Percentiles rank a stretch among this genome's conserved stretches.
Evolutionary conservation across 2,797 vertebrate genomes (phyloP).

Genomic region (Cichlasoma orientale): DNA sequence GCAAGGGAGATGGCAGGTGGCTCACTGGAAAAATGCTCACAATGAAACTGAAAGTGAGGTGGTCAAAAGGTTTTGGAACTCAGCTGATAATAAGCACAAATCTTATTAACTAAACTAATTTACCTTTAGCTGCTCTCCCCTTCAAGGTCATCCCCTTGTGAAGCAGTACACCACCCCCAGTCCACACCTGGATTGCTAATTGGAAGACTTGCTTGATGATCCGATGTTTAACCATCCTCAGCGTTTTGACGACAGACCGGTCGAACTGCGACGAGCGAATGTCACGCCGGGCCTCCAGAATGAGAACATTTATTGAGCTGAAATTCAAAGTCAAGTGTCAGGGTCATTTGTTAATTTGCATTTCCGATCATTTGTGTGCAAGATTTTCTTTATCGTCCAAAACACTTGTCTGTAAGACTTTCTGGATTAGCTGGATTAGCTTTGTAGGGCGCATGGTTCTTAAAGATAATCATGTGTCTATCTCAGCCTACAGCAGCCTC

Average conservation of each 20-base stretch:
- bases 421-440: not conserved
- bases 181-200: not conserved
- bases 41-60: too few relatives aligned
- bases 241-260: fast-evolving
- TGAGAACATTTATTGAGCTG: not conserved
- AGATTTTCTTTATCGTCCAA: not conserved
- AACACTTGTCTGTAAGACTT: not conserved
- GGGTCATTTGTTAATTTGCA: not conserved
- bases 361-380: not conserved
- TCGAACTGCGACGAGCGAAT: not conserved
- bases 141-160: not conserved
- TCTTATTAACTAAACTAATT: not conserved
- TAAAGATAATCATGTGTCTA: not conserved
- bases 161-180: not conserved
- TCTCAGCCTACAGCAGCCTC: not conserved
- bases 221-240: not conserved
- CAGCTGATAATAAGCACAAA: not conserved
- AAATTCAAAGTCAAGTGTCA: not conserved
- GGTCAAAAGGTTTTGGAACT: not conserved
- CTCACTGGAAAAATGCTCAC: not conserved
- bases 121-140: not conserved
- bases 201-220: not conserved
- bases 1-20: not conserved
- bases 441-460: not conserved
- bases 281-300: not conserved